Conservation (phyloP, 2,113 vertebrate species). For the Scolopax mira region DNA sequence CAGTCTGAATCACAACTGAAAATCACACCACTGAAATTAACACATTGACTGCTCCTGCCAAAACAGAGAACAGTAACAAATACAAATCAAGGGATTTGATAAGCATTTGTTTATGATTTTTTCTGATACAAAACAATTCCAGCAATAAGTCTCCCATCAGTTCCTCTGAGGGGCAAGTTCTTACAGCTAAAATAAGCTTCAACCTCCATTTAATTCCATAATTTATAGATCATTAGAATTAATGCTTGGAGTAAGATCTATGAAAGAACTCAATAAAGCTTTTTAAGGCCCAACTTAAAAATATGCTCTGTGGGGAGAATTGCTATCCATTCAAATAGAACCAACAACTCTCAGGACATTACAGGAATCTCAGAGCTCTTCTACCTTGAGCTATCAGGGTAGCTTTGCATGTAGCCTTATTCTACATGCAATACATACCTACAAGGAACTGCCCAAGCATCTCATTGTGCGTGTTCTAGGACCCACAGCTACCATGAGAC, state of each 20-base stretch:
- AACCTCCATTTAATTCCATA: neutral
- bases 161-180: neutral
- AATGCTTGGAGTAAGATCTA: neutral
- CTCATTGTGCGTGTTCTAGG: neutral
- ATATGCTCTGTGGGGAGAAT: neutral
- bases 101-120: neutral
- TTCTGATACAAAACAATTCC: neutral
- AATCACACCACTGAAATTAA: neutral
- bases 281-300: neutral
- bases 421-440: rapidly evolving
- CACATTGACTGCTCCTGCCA: neutral
- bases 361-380: neutral
- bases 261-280: neutral
- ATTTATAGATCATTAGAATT: neutral
- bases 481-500: neutral
- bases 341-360: neutral
- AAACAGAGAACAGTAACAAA: neutral
- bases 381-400: neutral
- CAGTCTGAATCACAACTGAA: neutral
- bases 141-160: neutral
- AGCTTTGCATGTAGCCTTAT: too few species aligned
- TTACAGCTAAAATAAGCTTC: neutral
- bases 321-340: neutral
- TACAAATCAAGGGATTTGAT: neutral
- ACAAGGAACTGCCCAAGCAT: neutral